Evolutionary conservation across 2,797 vertebrate genomes (phyloP).

Genomic region (Cynopterus sphinx): DNA sequence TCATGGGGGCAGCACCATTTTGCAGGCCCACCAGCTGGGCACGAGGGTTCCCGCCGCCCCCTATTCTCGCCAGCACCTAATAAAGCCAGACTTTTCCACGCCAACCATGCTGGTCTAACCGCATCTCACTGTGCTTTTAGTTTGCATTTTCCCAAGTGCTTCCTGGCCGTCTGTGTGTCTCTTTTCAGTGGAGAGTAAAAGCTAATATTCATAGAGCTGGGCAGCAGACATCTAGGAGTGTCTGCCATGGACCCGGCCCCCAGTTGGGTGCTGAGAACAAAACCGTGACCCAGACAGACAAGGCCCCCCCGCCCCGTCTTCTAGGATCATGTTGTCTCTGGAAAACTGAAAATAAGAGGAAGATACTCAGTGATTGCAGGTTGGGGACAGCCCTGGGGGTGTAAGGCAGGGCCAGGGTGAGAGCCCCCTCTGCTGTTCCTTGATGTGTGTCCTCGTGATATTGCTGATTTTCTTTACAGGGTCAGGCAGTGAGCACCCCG

Average conservation of each 20-base stretch:
- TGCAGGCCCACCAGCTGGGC: background rate
- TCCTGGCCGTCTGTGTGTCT: background rate
- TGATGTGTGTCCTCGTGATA: background rate
- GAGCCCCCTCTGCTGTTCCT: background rate
- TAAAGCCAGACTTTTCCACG: background rate
- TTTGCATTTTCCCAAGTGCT: background rate
- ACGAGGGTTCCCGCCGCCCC: background rate
- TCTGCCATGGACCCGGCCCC: background rate
- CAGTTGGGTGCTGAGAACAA: background rate
- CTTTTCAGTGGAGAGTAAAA: background rate
- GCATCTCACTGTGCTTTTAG: background rate
- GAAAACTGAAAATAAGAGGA: background rate
- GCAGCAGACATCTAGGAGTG: rapidly evolving
- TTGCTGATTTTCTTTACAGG: background rate
- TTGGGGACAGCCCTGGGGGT: background rate
- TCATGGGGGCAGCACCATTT: background rate
- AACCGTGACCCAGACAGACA: background rate
- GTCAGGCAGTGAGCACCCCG: rapidly evolving
- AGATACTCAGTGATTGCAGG: background rate
- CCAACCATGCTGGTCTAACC: background rate
- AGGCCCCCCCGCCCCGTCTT: background rate
- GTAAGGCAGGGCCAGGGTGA: background rate
- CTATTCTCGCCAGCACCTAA: background rate
- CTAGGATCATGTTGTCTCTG: too few relatives aligned
- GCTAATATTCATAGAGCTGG: background rate